phyloP scores from a whole-genome alignment of 2,797 vertebrate genomes.

The Neosilurus hyrtlii region DNA sequence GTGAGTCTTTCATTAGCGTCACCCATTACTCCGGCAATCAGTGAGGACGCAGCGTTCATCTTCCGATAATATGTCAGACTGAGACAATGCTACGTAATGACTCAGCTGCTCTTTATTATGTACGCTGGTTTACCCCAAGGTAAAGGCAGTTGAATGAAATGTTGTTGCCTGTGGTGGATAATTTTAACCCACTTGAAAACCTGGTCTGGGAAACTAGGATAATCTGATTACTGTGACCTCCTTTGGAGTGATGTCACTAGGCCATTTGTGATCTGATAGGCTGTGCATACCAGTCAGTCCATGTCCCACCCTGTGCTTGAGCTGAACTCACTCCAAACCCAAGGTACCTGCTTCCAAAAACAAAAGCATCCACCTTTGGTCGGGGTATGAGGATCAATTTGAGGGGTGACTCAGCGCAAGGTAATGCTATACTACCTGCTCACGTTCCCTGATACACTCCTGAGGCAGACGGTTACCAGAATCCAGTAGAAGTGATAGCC shows the following conservation, averaged over 20 bases:
- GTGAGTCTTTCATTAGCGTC: not conserved
- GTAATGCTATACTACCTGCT: conserved; percentile 65
- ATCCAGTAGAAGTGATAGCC: conserved; percentile 34
- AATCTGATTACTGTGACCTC: conserved; percentile 72
- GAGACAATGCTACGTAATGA: conserved; percentile 7
- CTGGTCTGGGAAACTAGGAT: conserved; percentile 58
- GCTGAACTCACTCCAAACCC: conserved; percentile 56
- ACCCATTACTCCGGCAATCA: conserved; percentile 12
- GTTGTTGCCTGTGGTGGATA: conserved; percentile 46
- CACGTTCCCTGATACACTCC: conserved; percentile 56
- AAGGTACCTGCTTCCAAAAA: conserved; percentile 35
- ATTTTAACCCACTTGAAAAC: conserved; percentile 40
- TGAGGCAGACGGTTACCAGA: conserved; percentile 41
- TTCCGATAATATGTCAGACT: not conserved
- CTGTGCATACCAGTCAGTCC: conserved; percentile 54
- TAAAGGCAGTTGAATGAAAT: conserved; percentile 32
- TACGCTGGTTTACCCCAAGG: not conserved
- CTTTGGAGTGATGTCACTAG: conserved; percentile 66
- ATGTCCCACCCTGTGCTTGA: conserved; percentile 53
- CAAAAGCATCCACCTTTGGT: conserved; percentile 27
- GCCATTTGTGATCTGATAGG: conserved; percentile 65
- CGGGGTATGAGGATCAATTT: conserved; percentile 51
- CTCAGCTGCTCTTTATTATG: conserved; percentile 8
- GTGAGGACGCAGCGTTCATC: not conserved
- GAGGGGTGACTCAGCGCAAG: conserved; percentile 62